phyloP scores from a whole-genome alignment of 2,797 vertebrate genomes.

The Coccyzus lansbergi region DNA sequence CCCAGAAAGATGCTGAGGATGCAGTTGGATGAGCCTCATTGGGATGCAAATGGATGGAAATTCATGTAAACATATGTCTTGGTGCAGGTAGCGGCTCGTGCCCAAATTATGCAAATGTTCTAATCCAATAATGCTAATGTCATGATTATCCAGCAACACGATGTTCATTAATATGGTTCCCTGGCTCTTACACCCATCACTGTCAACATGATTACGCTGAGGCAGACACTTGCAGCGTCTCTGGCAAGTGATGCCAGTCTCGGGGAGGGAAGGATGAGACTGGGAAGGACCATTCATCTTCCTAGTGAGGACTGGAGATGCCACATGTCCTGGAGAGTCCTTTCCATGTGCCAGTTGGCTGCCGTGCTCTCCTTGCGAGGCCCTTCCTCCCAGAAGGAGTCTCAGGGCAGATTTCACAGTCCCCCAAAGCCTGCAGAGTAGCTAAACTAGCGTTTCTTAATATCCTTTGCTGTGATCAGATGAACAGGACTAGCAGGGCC shows the following conservation, averaged over 20 bases:
- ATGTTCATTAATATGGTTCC: slow-evolving; percentile 30
- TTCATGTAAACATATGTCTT: slow-evolving; percentile 51
- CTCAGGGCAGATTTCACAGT: neutral
- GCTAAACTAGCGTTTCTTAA: neutral
- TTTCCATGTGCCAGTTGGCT: fast-evolving
- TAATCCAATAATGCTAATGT: slow-evolving; percentile 63
- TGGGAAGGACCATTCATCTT: fast-evolving
- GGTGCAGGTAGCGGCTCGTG: slow-evolving; percentile 41
- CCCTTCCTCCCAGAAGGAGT: neutral
- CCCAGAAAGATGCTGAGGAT: neutral
- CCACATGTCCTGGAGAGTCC: neutral
- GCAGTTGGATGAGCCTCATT: neutral
- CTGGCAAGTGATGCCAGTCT: neutral
- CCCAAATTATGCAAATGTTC: slow-evolving; percentile 58
- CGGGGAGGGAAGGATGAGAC: neutral
- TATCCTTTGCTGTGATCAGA: neutral
- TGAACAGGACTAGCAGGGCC: slow-evolving; percentile 68
- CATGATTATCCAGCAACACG: slow-evolving; percentile 43
- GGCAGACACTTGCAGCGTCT: neutral
- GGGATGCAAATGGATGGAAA: slow-evolving; percentile 59
- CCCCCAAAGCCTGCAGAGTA: neutral
- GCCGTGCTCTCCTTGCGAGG: fast-evolving
- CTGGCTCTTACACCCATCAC: slow-evolving; percentile 36
- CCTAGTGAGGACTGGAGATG: neutral
- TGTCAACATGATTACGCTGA: neutral